Percentiles rank a stretch among this genome's conserved stretches.
Conservation (phyloP, 2,797 vertebrate genomes). For the Crenichthys baileyi region DNA sequence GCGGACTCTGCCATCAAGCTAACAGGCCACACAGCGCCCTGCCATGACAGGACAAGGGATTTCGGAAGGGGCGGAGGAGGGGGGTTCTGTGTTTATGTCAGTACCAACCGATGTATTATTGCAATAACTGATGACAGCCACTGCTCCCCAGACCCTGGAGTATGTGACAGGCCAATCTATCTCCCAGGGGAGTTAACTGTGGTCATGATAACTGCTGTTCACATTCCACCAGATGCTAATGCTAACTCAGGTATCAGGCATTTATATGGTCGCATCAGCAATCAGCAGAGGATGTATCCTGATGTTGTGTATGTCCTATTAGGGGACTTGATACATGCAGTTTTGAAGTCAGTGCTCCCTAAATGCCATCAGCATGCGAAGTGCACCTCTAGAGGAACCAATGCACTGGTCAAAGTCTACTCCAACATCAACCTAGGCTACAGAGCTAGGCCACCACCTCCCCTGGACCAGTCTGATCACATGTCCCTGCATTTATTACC, state of each 20-base stretch:
- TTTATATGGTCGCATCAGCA: background rate
- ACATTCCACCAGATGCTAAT: background rate
- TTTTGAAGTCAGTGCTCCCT: background rate
- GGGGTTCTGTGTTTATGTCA: background rate
- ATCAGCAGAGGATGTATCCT: background rate
- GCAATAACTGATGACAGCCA: background rate
- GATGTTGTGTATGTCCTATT: background rate
- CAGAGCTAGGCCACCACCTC: background rate
- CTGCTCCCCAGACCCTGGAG: background rate
- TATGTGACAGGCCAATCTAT: background rate
- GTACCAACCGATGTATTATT: background rate
- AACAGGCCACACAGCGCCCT: background rate
- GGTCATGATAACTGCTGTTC: background rate
- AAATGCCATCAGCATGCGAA: background rate
- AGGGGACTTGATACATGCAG: background rate
- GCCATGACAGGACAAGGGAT: background rate
- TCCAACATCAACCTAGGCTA: background rate
- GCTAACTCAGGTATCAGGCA: background rate
- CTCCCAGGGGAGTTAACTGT: background rate
- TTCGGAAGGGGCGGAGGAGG: background rate
- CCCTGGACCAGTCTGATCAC: conserved; percentile 1
- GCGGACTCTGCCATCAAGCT: background rate
- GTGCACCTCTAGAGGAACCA: background rate
- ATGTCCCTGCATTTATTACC: background rate
- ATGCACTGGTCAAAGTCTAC: background rate